These are phyloP conservation scores for Sebastes nivosus DNA, from an alignment of 2,797 vertebrate genomes.

Conservation along the genomic window DNA sequence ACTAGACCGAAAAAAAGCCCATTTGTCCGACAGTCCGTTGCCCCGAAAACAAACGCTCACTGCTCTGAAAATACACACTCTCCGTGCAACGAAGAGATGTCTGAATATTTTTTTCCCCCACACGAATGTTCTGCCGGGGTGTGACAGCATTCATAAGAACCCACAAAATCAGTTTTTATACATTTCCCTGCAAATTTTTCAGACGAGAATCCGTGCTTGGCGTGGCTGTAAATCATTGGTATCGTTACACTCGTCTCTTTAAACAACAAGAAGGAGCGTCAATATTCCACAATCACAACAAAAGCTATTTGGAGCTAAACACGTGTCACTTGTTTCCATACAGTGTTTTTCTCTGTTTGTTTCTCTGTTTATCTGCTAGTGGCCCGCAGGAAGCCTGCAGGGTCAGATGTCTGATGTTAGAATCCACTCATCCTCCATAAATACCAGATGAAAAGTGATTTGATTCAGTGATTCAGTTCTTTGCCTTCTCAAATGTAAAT, in stretches of 20 bases:
- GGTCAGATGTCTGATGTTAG: conserved; percentile 23
- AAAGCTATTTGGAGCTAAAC: background rate
- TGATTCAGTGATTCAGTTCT: background rate
- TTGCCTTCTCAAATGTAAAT: background rate
- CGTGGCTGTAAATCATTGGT: background rate
- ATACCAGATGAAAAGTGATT: conserved; percentile 3
- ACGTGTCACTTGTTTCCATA: background rate
- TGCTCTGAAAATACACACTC: no score
- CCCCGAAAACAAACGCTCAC: no score
- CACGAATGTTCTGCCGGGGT: no score
- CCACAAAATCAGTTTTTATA: no score
- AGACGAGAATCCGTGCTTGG: no score
- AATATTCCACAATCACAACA: background rate
- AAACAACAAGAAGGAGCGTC: background rate
- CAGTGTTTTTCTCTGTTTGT: background rate
- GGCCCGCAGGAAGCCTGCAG: conserved; percentile 12
- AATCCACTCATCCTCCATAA: conserved; percentile 24
- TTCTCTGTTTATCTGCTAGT: background rate
- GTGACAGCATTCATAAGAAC: no score
- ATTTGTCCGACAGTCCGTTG: no score
- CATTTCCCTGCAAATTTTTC: no score
- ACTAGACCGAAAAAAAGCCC: no score
- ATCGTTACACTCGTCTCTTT: background rate
- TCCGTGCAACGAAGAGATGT: no score
- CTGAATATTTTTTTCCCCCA: no score